Conservation (phyloP, 2,888 invertebrate species). For the Parnassius apollo region DNA sequence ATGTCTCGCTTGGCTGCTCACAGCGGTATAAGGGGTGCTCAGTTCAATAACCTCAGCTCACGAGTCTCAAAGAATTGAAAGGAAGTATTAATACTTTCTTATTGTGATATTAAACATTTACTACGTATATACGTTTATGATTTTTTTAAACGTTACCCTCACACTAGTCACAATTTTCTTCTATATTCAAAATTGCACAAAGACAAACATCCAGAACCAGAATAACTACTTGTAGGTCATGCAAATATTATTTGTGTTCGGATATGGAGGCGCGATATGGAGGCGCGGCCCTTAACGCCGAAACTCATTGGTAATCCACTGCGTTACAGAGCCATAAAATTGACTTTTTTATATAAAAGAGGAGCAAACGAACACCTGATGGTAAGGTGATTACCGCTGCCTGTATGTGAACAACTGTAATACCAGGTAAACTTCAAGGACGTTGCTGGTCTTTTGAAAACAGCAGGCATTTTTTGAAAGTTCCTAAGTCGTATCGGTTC, state of each 20-base stretch:
- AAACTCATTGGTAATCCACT: too few species aligned
- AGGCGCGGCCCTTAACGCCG: background rate
- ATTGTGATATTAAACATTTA: background rate
- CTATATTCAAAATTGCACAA: too few species aligned
- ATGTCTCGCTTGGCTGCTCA: background rate
- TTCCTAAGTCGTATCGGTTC: too few species aligned
- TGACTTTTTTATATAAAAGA: too few species aligned
- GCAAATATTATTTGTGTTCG: background rate
- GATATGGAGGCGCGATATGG: too few species aligned
- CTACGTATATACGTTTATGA: background rate
- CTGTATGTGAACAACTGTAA: background rate
- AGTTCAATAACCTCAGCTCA: slow-evolving; percentile 8
- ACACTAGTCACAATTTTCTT: background rate
- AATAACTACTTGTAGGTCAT: too few species aligned
- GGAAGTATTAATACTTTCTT: background rate
- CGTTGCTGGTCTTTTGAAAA: background rate
- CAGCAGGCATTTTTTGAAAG: too few species aligned
- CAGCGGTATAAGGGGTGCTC: background rate
- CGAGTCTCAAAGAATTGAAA: background rate
- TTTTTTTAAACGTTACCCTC: background rate
- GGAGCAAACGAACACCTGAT: too few species aligned
- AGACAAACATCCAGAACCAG: too few species aligned
- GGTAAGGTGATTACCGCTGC: background rate
- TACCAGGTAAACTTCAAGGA: background rate
- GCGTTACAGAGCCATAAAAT: too few species aligned